Base-by-base conservation (phyloP, 2,888 invertebrate species). In the Ephialtes manifestator region DNA sequence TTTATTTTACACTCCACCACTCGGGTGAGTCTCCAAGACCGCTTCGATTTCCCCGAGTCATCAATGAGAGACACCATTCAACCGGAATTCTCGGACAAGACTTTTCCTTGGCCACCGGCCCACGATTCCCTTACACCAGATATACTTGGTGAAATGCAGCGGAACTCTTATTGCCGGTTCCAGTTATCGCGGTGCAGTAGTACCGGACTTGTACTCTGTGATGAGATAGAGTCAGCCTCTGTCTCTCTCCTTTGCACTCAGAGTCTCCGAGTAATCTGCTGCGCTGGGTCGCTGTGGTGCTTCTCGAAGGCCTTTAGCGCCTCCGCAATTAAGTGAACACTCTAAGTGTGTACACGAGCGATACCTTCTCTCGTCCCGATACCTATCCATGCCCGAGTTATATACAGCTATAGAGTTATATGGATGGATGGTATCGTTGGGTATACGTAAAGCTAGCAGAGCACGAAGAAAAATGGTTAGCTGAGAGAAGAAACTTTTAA, bases 251-350 rank as follows among this genome's bases (percentile, higher is more conserved):
- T 24, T 55, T 39, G 20, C 70, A 31, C 43, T 67, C 28, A 11
- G 63, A 58, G 28, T 39, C 48, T 51, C 72, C 48, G 39, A 75
- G 75, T 75, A 35, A 75, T 63, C 63, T 35, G 65, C 15, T 35
- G 24, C 11, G 74, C 31, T 43, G 20, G 18, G 20, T 3, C 10
- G 39, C 60, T 63, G 31, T 48, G 76, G 13, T 46, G 60, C 60
- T 82, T 65, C 79, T 87, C 84, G 87, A 86, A 88, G 87, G 85
- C 91, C 91, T 91, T 92, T 91, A 91, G 89, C 91, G 89, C 89
- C 90, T 90, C 88, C 88, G 89, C 92, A 92, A 91, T 92, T 90
- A 91, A 92, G 90, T 87, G 90, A 90, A 89, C 90, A 88, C 90
- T 90, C 79, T 18, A 74, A 85, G 70, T 78, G 86, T 86, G 83